A percentile compares a stretch with the other conserved stretches of the same genome.
phyloP scores from a whole-genome alignment of 2,113 vertebrate species.

The Callithrix jacchus region DNA sequence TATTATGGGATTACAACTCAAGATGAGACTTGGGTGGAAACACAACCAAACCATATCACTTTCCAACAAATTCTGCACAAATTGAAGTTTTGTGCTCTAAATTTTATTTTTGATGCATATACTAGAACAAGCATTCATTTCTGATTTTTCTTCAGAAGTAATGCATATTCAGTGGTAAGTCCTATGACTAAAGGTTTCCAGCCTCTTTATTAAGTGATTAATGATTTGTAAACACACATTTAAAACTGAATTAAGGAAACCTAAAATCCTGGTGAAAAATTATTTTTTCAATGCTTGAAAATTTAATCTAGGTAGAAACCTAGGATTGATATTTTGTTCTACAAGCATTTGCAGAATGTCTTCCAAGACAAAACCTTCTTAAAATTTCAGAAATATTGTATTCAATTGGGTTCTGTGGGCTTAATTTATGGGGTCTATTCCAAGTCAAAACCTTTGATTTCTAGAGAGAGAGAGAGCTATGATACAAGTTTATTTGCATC shows the following conservation, averaged over 20 bases:
- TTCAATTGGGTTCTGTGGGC: background rate
- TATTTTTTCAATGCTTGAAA: slow-evolving; percentile 37
- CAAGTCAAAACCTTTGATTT: background rate
- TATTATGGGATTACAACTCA: too few species aligned
- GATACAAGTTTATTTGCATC: background rate
- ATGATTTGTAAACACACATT: slow-evolving; percentile 68
- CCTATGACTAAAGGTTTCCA: background rate
- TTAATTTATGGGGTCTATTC: background rate
- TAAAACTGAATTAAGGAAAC: slow-evolving; percentile 55
- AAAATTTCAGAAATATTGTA: background rate
- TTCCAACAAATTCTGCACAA: background rate
- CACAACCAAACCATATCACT: too few species aligned
- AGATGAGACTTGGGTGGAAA: too few species aligned
- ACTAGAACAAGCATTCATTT: background rate
- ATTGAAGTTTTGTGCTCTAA: background rate
- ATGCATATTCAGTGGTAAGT: background rate
- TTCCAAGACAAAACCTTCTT: background rate
- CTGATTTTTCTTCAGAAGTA: background rate
- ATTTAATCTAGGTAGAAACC: background rate
- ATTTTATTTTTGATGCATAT: background rate
- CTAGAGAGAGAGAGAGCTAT: background rate
- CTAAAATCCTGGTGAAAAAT: slow-evolving; percentile 17
- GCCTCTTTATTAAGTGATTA: slow-evolving; percentile 43
- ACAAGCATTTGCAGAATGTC: background rate
- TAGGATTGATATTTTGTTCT: background rate